Evolutionary conservation across 2,797 vertebrate genomes (phyloP), one percentile per base, ranked within the genome.

Genomic region (Acrossocheilus fasciatus): DNA sequence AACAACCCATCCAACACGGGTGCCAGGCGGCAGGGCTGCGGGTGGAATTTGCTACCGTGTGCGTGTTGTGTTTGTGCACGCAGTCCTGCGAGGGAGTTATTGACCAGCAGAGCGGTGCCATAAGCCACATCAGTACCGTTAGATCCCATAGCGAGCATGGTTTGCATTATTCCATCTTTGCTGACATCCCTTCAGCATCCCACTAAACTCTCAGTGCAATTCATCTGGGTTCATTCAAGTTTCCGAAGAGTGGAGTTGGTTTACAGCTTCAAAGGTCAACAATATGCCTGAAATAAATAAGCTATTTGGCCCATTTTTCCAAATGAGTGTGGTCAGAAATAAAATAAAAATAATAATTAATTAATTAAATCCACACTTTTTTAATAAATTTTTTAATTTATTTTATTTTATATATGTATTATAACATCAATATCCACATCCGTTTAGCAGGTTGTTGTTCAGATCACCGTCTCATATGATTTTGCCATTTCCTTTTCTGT

Each of bases 81-180:
- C 91, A 91, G 88, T 75, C 90, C 92, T 93, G 92, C 90, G 92
- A 91, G 91, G 93, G 6, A 81, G 81, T 73, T 75, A 43, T 78
- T 41, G 50, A 80, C 69, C 68, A 82, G 69, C 30, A 6, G 59
- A 90, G 87, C 88, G 68, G 89, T 87, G 86, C 88, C 86, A 90
- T 84, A 91, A 89, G 89, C 93, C 93, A 93, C 94, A 93, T 93
- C 92, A 92, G 88, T 90, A 62, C 85, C 75, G 87, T 86, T 87
- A 86, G 87, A 89, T 86, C 90, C 91, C 89, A 87, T 85, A 89
- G 36, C 41, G 89, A 91, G 92, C 87, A 93, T 93, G 93, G 91
- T 94, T 94, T 90, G 84, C 91, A 92, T 94, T 93, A 94, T 88
- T 91, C 90, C 85, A 85, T 90, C 91, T 91, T 90, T 90, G 90